Percentiles rank a stretch among this genome's conserved stretches.
Conservation (phyloP, 2,797 vertebrate species). For the Amblyopsis hoosieri region DNA sequence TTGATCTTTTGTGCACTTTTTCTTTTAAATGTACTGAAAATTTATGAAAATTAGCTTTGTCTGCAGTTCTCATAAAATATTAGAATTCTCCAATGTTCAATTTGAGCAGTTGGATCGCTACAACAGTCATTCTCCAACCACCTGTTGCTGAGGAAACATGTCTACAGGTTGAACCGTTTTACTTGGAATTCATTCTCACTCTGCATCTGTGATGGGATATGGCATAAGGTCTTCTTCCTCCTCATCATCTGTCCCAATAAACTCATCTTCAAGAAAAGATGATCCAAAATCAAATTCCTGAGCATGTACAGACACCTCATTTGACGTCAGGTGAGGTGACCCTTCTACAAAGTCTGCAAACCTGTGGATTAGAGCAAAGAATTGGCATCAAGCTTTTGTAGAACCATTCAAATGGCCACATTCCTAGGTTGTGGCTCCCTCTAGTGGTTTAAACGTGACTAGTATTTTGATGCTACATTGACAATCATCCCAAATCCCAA, state of each 20-base stretch:
- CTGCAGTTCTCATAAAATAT: too few relatives aligned
- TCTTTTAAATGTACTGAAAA: too few relatives aligned
- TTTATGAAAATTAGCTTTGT: too few relatives aligned
- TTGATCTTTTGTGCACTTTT: too few relatives aligned
- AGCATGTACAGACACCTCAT: slow-evolving; percentile 86
- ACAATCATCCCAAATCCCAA: too few relatives aligned
- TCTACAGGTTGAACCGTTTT: not conserved
- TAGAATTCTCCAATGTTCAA: not conserved
- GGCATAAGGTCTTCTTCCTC: slow-evolving; percentile 36
- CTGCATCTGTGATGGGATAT: slow-evolving; percentile 31
- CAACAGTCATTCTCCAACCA: not conserved
- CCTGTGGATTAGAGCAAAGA: slow-evolving; percentile 63
- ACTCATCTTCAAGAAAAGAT: slow-evolving; percentile 80
- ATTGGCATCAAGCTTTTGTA: not conserved
- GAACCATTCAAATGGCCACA: not conserved
- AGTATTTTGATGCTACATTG: not conserved
- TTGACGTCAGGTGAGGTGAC: slow-evolving; percentile 84
- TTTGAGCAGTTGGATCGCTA: not conserved
- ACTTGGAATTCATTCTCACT: too few relatives aligned
- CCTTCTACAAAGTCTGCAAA: slow-evolving; percentile 95
- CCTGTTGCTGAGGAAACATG: slow-evolving; percentile 29
- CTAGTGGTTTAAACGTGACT: not conserved
- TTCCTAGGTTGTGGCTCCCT: not conserved
- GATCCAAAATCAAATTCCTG: slow-evolving; percentile 88
- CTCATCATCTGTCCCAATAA: slow-evolving; percentile 79